Evolutionary conservation across 2,113 vertebrate genomes (phyloP).

Genomic region (Tylochromis polylepis): DNA sequence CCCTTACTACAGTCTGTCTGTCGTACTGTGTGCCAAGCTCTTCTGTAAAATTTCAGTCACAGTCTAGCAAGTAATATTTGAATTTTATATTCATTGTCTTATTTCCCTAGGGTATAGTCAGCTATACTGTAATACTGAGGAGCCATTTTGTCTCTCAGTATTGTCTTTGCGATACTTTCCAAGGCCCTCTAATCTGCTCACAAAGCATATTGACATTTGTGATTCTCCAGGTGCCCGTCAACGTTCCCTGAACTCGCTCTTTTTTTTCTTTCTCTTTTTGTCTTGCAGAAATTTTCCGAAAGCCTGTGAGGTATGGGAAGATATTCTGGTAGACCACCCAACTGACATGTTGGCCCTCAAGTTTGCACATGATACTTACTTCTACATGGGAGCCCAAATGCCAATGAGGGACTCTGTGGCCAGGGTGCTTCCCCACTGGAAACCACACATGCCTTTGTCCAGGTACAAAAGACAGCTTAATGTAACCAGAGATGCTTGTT

Average conservation of each 20-base stretch:
- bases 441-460: conserved; percentile 78
- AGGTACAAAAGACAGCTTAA: conserved; percentile 64
- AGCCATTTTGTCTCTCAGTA: not conserved
- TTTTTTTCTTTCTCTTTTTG: not conserved
- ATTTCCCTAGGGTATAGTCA: not conserved
- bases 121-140: not conserved
- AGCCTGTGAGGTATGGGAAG: conserved; percentile 84
- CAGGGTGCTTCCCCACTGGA: conserved; percentile 86
- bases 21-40: not conserved
- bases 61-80: not conserved
- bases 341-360: conserved; percentile 90
- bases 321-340: conserved; percentile 84
- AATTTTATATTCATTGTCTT: not conserved
- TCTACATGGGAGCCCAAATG: conserved; percentile 81
- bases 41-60: not conserved
- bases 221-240: not conserved
- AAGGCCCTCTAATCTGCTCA: not conserved
- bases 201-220: not conserved
- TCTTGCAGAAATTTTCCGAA: conserved; percentile 73
- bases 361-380: conserved; percentile 86
- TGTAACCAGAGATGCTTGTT: not conserved
- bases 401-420: conserved; percentile 88
- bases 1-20: not conserved
- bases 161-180: not conserved
- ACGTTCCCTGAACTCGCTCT: not conserved